phyloP scores from a whole-genome alignment of 2,797 vertebrate species.

The Antennarius maculatus region DNA sequence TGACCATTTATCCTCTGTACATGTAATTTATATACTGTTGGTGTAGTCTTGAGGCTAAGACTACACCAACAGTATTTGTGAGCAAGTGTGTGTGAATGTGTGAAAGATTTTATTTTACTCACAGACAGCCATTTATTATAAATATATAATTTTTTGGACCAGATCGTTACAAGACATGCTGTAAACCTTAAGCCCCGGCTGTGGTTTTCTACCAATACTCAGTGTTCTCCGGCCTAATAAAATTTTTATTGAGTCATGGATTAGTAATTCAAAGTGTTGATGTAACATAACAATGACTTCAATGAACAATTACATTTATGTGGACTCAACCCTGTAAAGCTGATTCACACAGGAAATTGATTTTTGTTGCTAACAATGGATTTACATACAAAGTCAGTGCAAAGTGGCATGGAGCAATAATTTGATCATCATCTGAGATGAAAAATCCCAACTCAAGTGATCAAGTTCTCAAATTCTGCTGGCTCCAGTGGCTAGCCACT shows the following conservation, averaged over 20 bases:
- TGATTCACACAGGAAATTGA: too few relatives aligned
- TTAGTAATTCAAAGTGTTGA: slow-evolving; percentile 8
- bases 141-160: too few relatives aligned
- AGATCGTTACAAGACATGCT: not conserved
- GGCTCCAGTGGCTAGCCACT: too few relatives aligned
- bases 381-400: too few relatives aligned
- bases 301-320: too few relatives aligned
- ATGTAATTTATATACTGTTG: slow-evolving; percentile 28
- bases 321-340: not conserved
- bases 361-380: too few relatives aligned
- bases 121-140: too few relatives aligned
- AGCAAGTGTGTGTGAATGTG: not conserved
- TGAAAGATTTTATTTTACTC: not conserved
- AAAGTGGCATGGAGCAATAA: too few relatives aligned
- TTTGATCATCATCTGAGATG: too few relatives aligned
- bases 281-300: too few relatives aligned
- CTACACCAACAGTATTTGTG: not conserved
- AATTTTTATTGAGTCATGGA: slow-evolving; percentile 7
- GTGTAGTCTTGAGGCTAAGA: not conserved
- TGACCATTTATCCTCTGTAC: slow-evolving; percentile 8
- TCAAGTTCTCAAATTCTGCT: too few relatives aligned
- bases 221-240: not conserved
- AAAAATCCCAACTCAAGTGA: too few relatives aligned
- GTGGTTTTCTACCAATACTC: not conserved
- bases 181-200: not conserved